These are phyloP conservation scores for Montipora capitata DNA, from an alignment of 92 coral and sea anemone genomes.

Conservation along the genomic window DNA sequence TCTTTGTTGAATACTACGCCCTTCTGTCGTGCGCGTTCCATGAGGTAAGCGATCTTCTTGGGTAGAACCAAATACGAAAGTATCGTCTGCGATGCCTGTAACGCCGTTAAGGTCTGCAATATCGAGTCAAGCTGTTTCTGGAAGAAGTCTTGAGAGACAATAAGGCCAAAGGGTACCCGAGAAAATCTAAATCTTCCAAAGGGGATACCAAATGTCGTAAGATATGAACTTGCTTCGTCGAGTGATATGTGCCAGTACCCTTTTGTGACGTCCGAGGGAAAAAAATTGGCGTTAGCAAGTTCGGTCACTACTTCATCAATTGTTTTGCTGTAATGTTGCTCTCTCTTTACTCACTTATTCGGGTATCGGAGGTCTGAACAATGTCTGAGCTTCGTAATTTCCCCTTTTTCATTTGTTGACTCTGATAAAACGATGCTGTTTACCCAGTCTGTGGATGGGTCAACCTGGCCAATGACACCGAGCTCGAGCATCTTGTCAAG, in stretches of 20 bases:
- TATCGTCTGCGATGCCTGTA: conserved; percentile 76
- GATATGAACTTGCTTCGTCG: conserved; percentile 52
- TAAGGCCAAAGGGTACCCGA: conserved; percentile 67
- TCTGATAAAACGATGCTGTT: conserved; percentile 13
- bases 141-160: conserved; percentile 67
- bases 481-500: conserved; percentile 40
- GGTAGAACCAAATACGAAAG: conserved; percentile 58
- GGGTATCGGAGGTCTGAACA: conserved; percentile 50
- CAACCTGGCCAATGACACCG: conserved; percentile 5
- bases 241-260: conserved; percentile 69
- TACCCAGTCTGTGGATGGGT: conserved; percentile 14
- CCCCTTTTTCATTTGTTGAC: conserved; percentile 39
- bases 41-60: conserved; percentile 5
- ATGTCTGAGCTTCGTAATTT: conserved; percentile 51
- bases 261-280: conserved; percentile 66
- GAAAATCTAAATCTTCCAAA: conserved; percentile 39
- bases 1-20: conserved; percentile 29
- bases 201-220: conserved; percentile 52
- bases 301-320: conserved; percentile 52
- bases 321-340: conserved; percentile 7
- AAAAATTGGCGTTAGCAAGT: conserved; percentile 61
- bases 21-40: conserved; percentile 25
- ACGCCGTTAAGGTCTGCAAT: conserved; percentile 52
- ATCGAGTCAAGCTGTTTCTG: conserved; percentile 69
- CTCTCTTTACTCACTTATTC: conserved; percentile 27